Evolutionary conservation across 2,113 vertebrate species (phyloP), one percentile per base, ranked within the genome.

Genomic region (Melospiza georgiana): DNA sequence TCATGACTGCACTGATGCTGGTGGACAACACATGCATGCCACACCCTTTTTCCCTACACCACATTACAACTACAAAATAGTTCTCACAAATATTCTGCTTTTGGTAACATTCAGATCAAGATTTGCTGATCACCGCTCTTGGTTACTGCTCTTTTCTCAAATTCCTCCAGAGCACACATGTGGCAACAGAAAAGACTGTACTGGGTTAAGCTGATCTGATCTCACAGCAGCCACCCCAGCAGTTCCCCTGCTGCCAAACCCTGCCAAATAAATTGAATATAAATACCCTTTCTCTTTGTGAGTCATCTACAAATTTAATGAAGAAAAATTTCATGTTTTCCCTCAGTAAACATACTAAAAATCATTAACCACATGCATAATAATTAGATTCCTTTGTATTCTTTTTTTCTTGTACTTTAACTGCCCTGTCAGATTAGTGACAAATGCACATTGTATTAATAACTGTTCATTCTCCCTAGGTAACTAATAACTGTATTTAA

Each of bases 1-100:
- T 21, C 43, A 49, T 46, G 55, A n/a, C 51, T 77, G 23, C 20
- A 37, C 49, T 0, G 0, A 37, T 0, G 4, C 22, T 9, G 1
- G 9, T 18, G 9, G 20, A 68, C 21, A 77, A 7, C 20, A 24
- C 4, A 12, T 13, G 11, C 12, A 52, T 1, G 2, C 4, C 35
- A 25, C 8, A 77, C 2, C 15, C 20, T 13, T 73, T 2, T 1
- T 51, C 13, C 22, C 46, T 69, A 39, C 4, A 51, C 5, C 12
- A 63, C 8, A 16, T 51, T 33, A 11, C 17, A 65, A 44, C 20
- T 27, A 51, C 23, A 76, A 77, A 68, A 27, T 8, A 46, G n/a
- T 74, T 13, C 23, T 9, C 27, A 57, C 11, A 85, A 74, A 66
- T 39, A n/a, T 48, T 43, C 15, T 1, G 2, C 66, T 83, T 82